phyloP scores from a whole-genome alignment of 2,888 invertebrate genomes.

The Hartigia nigra region DNA sequence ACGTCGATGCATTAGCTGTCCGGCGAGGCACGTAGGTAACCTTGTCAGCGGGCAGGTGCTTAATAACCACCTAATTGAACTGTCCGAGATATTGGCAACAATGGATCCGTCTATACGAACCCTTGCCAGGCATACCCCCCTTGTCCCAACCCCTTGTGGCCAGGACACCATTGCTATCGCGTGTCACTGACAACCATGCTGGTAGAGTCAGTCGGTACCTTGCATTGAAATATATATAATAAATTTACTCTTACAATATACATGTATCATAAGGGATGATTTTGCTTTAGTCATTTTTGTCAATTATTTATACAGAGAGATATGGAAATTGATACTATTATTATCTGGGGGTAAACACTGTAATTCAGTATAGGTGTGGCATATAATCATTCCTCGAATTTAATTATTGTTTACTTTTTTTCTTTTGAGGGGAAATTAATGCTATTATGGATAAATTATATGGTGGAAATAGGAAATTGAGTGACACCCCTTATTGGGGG shows the following conservation, averaged over 20 bases:
- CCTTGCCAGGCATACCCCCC: background rate
- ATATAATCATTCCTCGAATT: background rate
- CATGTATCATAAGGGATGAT: background rate
- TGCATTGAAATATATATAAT: background rate
- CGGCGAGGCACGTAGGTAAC: slow-evolving; percentile 45
- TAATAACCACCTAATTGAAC: slow-evolving; percentile 59
- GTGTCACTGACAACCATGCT: background rate
- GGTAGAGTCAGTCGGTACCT: background rate
- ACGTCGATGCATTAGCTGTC: slow-evolving; percentile 12
- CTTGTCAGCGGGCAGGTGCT: slow-evolving; percentile 49
- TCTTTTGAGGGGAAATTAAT: background rate
- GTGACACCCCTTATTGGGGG: background rate
- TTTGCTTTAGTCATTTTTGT: too few species aligned
- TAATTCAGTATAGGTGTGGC: background rate
- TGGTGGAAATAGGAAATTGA: background rate
- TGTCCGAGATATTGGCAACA: slow-evolving; percentile 50
- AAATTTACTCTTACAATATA: background rate
- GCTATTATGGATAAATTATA: background rate
- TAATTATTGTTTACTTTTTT: background rate
- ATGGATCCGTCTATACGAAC: slow-evolving; percentile 24
- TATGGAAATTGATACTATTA: background rate
- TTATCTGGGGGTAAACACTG: background rate
- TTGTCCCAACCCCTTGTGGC: background rate
- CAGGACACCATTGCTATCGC: background rate
- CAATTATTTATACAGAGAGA: background rate